Conservation (phyloP, 2,797 vertebrate genomes). For the Ctenosaura bakeri region DNA sequence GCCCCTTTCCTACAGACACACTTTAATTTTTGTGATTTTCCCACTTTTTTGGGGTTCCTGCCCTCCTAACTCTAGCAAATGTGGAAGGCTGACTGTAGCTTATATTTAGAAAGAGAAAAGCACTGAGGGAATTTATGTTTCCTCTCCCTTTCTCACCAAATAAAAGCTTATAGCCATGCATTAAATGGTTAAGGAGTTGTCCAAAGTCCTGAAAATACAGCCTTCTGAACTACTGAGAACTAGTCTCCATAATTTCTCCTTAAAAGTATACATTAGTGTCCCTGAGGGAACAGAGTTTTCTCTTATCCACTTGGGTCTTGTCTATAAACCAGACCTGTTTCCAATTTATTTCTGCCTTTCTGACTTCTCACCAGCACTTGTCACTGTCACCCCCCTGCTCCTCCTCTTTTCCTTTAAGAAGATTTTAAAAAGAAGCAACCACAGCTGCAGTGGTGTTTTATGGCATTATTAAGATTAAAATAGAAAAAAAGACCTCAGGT, state of each 20-base stretch:
- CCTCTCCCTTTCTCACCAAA: neutral
- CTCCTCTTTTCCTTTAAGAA: slow-evolving; percentile 12
- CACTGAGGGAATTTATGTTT: neutral
- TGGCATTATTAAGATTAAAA: slow-evolving; percentile 50
- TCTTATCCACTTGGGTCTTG: slow-evolving; percentile 15
- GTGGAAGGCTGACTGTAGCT: neutral
- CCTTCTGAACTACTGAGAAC: neutral
- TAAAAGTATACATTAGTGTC: slow-evolving; percentile 4
- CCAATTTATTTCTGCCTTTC: slow-evolving; percentile 37
- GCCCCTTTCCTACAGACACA: too few relatives aligned
- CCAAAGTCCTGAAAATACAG: slow-evolving; percentile 29
- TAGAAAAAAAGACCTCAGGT: slow-evolving; percentile 42
- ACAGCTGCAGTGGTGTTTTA: slow-evolving; percentile 30
- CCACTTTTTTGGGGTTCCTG: too few relatives aligned
- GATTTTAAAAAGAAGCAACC: neutral
- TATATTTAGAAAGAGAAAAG: neutral
- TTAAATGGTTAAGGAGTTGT: slow-evolving; percentile 12
- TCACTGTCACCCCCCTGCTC: slow-evolving; percentile 16
- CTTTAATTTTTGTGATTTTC: too few relatives aligned
- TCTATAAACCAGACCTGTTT: neutral
- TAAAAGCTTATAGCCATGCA: neutral
- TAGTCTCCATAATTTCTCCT: slow-evolving; percentile 1
- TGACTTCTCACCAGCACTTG: slow-evolving; percentile 29
- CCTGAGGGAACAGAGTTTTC: neutral
- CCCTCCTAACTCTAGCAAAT: too few relatives aligned